phyloP scores from a whole-genome alignment of 2,113 vertebrate genomes.

The Gallinago media region DNA sequence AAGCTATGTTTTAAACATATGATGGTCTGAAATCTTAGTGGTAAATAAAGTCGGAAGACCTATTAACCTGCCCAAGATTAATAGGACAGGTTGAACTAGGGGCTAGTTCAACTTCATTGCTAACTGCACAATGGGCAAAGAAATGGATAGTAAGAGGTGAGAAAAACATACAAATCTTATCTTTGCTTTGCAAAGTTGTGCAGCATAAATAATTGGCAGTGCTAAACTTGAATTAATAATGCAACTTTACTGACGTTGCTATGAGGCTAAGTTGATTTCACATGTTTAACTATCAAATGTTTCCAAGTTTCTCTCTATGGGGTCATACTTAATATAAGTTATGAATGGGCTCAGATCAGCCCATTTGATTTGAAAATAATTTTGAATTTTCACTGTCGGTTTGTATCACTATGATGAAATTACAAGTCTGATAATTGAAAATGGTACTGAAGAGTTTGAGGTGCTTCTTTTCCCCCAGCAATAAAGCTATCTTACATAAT shows the following conservation, averaged over 20 bases:
- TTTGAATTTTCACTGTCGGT: not conserved
- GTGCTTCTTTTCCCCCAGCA: too few species aligned
- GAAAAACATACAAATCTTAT: not conserved
- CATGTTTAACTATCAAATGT: not conserved
- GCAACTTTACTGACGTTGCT: not conserved
- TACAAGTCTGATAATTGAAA: not conserved
- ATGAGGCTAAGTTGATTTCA: not conserved
- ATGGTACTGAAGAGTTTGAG: not conserved
- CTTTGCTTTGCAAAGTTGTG: not conserved
- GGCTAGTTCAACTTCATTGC: not conserved
- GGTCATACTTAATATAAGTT: not conserved
- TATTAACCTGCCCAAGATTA: slow-evolving; percentile 65
- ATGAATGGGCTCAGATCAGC: not conserved
- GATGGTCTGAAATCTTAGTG: slow-evolving; percentile 56
- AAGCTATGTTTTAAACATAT: slow-evolving; percentile 70
- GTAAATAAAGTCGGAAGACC: slow-evolving; percentile 72
- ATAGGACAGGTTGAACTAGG: slow-evolving; percentile 3
- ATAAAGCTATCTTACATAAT: not conserved
- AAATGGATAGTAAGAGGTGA: not conserved
- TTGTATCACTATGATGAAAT: not conserved
- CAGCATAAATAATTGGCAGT: not conserved
- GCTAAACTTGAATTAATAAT: not conserved
- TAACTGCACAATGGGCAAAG: not conserved
- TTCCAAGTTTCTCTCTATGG: not conserved
- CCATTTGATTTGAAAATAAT: not conserved